These are phyloP conservation scores for Xestoiulus laeticollis DNA, from an alignment of 2,888 invertebrate genomes.

Conservation along the genomic window DNA sequence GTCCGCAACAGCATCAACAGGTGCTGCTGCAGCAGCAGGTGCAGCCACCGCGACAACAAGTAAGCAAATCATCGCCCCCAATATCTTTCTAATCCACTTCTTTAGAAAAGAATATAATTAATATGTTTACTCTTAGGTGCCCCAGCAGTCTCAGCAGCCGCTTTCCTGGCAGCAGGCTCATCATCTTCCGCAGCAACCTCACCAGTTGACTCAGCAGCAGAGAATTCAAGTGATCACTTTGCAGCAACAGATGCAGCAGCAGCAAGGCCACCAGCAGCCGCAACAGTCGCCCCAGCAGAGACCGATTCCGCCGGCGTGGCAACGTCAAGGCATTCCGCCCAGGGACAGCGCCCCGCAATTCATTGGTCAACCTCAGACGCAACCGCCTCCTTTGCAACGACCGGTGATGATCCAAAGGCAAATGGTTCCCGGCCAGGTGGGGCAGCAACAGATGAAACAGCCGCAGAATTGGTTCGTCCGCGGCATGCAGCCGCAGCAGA, in stretches of 20 bases:
- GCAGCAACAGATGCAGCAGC: slow-evolving; percentile 73
- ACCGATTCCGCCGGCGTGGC: slow-evolving; percentile 63
- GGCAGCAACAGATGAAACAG: neutral
- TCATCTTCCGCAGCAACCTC: neutral
- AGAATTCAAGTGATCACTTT: slow-evolving; percentile 61
- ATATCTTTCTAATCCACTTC: slow-evolving; percentile 63
- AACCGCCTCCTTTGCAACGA: neutral
- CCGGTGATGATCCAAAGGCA: slow-evolving; percentile 42
- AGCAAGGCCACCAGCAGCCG: slow-evolving; percentile 61
- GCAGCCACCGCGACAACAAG: slow-evolving; percentile 62
- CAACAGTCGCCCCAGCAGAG: slow-evolving; percentile 50
- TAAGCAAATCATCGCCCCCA: too few species aligned
- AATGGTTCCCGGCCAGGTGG: neutral
- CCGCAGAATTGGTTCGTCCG: neutral
- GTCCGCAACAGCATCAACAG: slow-evolving; percentile 68
- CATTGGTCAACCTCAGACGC: slow-evolving; percentile 51
- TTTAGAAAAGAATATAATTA: slow-evolving; percentile 20
- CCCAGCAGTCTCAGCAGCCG: slow-evolving; percentile 65
- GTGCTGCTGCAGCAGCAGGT: slow-evolving; percentile 65
- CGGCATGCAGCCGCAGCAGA: slow-evolving; percentile 51
- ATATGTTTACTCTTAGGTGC: slow-evolving; percentile 60
- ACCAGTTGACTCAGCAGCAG: slow-evolving; percentile 64
- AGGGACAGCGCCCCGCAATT: slow-evolving; percentile 47
- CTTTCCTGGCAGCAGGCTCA: neutral
- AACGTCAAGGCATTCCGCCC: slow-evolving; percentile 57